phyloP scores from a whole-genome alignment of 2,113 vertebrate species.

The Pseudois nayaur region DNA sequence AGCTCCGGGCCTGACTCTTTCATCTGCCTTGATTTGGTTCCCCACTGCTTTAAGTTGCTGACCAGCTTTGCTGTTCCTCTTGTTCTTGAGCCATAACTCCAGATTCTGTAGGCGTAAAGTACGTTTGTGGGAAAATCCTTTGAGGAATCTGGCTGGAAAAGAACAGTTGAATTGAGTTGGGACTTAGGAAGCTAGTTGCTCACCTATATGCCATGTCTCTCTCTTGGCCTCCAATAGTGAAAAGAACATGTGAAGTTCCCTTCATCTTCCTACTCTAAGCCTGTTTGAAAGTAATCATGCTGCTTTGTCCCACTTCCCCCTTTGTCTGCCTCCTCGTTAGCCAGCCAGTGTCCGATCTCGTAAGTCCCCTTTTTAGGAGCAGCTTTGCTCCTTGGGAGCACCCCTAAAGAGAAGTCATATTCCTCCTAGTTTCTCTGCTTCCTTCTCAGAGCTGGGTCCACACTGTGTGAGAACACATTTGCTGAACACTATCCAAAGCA shows the following conservation, averaged over 20 bases:
- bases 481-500: not conserved
- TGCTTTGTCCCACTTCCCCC: not conserved
- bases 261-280: not conserved
- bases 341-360: not conserved
- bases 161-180: not conserved
- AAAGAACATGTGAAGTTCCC: not conserved
- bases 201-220: not conserved
- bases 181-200: not conserved
- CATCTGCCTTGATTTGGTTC: not conserved
- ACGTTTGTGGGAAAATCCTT: constrained; percentile 15
- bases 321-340: not conserved
- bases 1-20: not conserved
- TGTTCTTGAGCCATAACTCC: not conserved
- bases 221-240: not conserved
- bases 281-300: not conserved
- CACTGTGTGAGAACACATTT: not conserved
- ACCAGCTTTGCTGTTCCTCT: not conserved
- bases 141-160: not conserved
- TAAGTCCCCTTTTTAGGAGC: not conserved
- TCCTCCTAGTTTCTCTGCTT: not conserved
- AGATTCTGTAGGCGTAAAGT: not conserved
- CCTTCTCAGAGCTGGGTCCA: not conserved
- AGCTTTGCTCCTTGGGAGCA: not conserved
- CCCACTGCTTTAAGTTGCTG: not conserved
- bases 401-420: not conserved